Percentiles rank a stretch among this genome's conserved stretches.
These are phyloP conservation scores for Spilogale gracilis DNA, from an alignment of 2,113 vertebrate species.

Conservation along the genomic window DNA sequence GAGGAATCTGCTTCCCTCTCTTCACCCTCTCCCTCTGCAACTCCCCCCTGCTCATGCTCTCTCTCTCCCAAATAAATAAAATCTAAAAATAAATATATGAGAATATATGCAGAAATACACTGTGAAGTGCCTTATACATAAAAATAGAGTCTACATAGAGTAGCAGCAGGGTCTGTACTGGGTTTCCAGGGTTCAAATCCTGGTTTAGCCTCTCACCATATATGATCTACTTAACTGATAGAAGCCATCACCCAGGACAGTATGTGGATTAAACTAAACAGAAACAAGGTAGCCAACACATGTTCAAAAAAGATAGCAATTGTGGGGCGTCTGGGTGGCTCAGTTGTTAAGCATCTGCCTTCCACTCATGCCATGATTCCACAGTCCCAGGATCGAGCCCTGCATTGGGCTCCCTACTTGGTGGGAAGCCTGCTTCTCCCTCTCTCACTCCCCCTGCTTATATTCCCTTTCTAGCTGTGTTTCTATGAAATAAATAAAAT, in stretches of 20 bases:
- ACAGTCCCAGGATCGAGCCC: too few species aligned
- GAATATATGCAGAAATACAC: neutral
- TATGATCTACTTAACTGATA: neutral
- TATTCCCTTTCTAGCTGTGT: too few species aligned
- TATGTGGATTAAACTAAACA: slow-evolving; percentile 18
- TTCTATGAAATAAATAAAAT: too few species aligned
- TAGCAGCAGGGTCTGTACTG: neutral
- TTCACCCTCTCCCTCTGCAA: neutral
- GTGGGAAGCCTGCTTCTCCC: too few species aligned
- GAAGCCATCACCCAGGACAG: neutral
- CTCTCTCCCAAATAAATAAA: neutral
- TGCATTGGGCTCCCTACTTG: too few species aligned
- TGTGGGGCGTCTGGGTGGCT: too few species aligned
- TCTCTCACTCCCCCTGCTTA: too few species aligned
- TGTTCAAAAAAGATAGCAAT: neutral
- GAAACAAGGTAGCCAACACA: neutral
- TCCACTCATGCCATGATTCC: too few species aligned
- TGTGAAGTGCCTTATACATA: neutral
- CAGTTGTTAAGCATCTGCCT: too few species aligned
- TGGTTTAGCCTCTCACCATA: neutral
- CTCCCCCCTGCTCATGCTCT: neutral
- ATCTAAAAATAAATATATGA: neutral
- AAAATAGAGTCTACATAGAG: neutral
- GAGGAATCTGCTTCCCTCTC: neutral
- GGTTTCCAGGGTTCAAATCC: neutral